These are phyloP conservation scores for Parelbella ahira DNA, from an alignment of 2,888 invertebrate species.

Conservation along the genomic window DNA sequence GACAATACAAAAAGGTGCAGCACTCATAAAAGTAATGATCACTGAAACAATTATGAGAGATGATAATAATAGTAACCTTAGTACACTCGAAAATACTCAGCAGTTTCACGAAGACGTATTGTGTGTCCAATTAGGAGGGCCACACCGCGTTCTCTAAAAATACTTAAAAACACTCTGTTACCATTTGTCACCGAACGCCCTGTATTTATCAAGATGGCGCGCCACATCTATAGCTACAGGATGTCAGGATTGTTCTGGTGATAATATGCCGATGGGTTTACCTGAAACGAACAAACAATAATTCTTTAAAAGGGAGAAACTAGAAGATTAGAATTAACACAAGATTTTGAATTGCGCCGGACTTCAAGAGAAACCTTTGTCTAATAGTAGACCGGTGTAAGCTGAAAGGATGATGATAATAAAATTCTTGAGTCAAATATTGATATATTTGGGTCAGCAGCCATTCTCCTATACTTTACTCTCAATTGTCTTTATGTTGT, in stretches of 20 bases:
- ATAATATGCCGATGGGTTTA: constrained; percentile 1
- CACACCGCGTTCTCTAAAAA: constrained; percentile 66
- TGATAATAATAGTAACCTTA: constrained; percentile 23
- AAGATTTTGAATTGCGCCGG: too few species aligned
- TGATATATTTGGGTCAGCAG: too few species aligned
- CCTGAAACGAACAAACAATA: constrained; percentile 21
- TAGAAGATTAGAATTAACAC: too few species aligned
- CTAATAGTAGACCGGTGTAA: too few species aligned
- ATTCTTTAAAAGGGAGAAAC: too few species aligned
- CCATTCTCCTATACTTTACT: too few species aligned
- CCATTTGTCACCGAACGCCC: constrained; percentile 76
- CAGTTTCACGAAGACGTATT: constrained; percentile 55
- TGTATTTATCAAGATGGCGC: constrained; percentile 76
- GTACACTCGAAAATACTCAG: constrained; percentile 27
- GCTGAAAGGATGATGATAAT: too few species aligned
- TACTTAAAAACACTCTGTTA: constrained; percentile 76
- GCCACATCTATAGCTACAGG: constrained; percentile 50
- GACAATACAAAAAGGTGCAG: too few species aligned
- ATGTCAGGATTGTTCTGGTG: constrained; percentile 31
- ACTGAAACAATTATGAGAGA: constrained; percentile 28
- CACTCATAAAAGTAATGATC: too few species aligned
- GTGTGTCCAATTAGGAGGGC: constrained; percentile 72
- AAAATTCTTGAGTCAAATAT: too few species aligned
- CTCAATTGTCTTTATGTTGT: too few species aligned
- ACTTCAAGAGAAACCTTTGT: too few species aligned